Base-by-base conservation (phyloP, 1,140 invertebrate species). In the Teleopsis dalmanni region DNA sequence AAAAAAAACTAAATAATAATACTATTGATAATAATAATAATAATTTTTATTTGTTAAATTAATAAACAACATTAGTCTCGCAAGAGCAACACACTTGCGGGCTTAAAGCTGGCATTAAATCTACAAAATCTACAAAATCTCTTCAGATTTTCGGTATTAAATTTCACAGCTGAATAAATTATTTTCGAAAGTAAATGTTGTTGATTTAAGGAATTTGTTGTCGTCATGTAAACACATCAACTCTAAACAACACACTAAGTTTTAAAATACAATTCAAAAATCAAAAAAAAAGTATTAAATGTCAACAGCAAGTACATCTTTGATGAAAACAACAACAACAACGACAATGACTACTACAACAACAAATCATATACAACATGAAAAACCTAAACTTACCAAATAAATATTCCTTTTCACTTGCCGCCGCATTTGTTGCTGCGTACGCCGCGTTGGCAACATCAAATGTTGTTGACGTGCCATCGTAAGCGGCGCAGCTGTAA, bases 391-490 rank as follows among this genome's bases (percentile, higher is more conserved):
- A 58, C 65, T 58, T 51, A 68, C 65, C 65, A 57, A 63, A 67
- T 47, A 68, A 51, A 63, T 68, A 68, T 59, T 68, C 65, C 59
- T 68, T 68, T 38, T 67, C 64, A 22, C 53, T 48, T 5, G 31
- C 47, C 36, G 36, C 40, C 36, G 34, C 51, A 44, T 10, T 46
- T 34, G 16, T 48, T 4, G 51, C n/a, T 25, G 45, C 48, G 35
- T 22, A 22, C 19, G 27, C 58, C n/a, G n/a, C n/a, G 54, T 47
- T 60, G 55, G 44, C 62, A 59, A 31, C 35, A 36, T 52, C 40
- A 34, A 47, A 52, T 8, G 50, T 21, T 21, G 29, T 40, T 4
- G 45, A 37, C 7, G 44, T 40, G 6, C 41, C 38, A 23, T 43
- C 33, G 16, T 34, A 43, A 11, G 45, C 36, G 11, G 26, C 31